Evolutionary conservation across 2,888 invertebrate genomes (phyloP).

Genomic region (Volucella bombylans): DNA sequence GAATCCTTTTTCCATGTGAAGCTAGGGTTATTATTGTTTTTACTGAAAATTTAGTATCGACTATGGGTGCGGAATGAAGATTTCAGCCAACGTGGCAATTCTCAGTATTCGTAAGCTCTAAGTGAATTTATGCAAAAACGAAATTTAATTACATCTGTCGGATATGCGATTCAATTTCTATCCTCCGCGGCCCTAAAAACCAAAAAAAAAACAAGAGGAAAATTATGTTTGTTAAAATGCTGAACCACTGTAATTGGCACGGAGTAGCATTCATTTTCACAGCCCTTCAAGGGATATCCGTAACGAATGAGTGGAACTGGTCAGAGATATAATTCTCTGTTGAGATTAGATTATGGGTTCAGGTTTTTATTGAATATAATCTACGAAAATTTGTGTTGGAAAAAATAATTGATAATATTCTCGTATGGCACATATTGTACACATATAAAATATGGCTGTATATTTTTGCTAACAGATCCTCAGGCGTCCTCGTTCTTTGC

Average conservation of each 20-base stretch:
- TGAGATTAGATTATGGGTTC: too few species aligned
- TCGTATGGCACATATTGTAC: too few species aligned
- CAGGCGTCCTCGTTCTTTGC: too few species aligned
- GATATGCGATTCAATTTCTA: constrained; percentile 31
- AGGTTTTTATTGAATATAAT: neutral
- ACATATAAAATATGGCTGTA: too few species aligned
- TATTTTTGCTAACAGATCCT: too few species aligned
- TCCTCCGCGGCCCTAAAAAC: neutral
- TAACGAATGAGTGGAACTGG: too few species aligned
- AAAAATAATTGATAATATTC: neutral
- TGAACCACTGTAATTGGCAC: too few species aligned
- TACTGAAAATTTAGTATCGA: constrained; percentile 42
- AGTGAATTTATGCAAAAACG: constrained; percentile 47
- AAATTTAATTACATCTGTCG: constrained; percentile 52
- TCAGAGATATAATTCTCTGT: too few species aligned
- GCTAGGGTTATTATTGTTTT: constrained; percentile 42
- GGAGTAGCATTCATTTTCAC: too few species aligned
- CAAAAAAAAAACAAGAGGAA: too few species aligned
- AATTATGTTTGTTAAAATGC: too few species aligned
- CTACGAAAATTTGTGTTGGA: neutral
- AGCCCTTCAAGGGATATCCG: too few species aligned
- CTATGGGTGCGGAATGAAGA: constrained; percentile 16
- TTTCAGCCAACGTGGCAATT: neutral
- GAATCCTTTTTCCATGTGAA: constrained; percentile 23
- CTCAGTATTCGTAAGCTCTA: neutral